Conservation (phyloP, 2,113 vertebrate genomes). For the Sphyrna mokarran region DNA sequence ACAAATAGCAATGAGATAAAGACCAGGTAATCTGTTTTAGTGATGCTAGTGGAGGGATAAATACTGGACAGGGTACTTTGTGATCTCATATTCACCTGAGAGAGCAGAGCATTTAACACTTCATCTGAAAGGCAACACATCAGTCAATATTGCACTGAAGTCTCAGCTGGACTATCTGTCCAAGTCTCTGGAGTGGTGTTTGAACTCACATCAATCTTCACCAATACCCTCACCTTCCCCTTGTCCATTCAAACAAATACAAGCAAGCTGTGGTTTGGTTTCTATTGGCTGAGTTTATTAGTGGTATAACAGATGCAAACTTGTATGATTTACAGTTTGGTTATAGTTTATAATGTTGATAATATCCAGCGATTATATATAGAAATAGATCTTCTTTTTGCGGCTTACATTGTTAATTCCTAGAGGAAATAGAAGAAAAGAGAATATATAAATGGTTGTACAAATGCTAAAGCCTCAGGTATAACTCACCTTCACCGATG, state of each 20-base stretch:
- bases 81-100: background rate
- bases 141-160: background rate
- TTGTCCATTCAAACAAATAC: background rate
- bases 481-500: background rate
- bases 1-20: background rate
- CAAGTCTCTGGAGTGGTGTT: background rate
- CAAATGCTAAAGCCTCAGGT: background rate
- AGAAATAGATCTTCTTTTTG: slow-evolving; percentile 36
- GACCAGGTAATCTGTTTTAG: background rate
- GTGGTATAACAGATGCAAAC: slow-evolving; percentile 27
- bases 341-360: slow-evolving; percentile 34
- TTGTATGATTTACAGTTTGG: slow-evolving; percentile 30
- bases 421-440: background rate
- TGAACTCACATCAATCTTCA: too few relatives aligned
- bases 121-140: background rate
- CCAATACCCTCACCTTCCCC: background rate
- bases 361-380: slow-evolving; percentile 28
- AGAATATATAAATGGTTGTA: background rate
- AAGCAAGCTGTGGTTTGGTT: background rate
- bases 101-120: background rate
- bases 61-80: background rate
- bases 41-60: background rate
- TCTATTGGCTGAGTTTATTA: slow-evolving; percentile 14
- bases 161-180: background rate
- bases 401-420: slow-evolving; percentile 33